phyloP scores from a whole-genome alignment of 2,113 vertebrate genomes.

The Diadophis punctatus region DNA sequence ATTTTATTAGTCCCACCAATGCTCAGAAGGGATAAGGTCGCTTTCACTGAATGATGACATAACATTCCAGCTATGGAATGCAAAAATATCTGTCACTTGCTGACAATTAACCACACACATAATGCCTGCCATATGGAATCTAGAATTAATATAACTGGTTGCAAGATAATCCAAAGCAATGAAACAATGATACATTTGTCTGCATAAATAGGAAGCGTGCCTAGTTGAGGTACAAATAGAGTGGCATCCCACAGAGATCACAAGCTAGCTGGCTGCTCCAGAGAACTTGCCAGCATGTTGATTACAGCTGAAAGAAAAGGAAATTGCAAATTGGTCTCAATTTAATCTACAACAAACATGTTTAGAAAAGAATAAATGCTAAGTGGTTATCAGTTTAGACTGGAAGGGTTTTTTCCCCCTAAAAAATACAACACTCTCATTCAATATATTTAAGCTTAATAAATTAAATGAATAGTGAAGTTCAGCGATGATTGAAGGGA shows the following conservation, averaged over 20 bases:
- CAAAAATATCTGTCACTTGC: neutral
- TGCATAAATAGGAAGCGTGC: neutral
- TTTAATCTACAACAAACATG: conserved; percentile 1
- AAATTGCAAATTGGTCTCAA: conserved; percentile 6
- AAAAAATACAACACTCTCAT: neutral
- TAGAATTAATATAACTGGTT: conserved; percentile 2
- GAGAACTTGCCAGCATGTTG: conserved; percentile 17
- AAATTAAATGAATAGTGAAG: neutral
- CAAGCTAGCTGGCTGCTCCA: conserved; percentile 6
- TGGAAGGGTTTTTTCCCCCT: neutral
- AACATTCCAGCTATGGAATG: neutral
- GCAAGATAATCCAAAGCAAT: neutral
- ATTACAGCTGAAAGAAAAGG: conserved; percentile 13
- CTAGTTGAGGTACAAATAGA: neutral
- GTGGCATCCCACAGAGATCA: conserved; percentile 15
- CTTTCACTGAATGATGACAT: neutral
- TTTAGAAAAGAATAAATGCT: neutral
- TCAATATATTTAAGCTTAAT: neutral
- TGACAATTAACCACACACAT: neutral
- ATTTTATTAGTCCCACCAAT: neutral
- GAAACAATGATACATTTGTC: conserved; percentile 5
- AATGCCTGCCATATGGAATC: conserved; percentile 13
- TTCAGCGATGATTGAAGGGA: neutral
- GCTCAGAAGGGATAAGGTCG: neutral
- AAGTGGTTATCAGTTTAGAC: neutral